Conservation (phyloP, 2,888 invertebrate species). For the Drosophila pseudotakahashii region DNA sequence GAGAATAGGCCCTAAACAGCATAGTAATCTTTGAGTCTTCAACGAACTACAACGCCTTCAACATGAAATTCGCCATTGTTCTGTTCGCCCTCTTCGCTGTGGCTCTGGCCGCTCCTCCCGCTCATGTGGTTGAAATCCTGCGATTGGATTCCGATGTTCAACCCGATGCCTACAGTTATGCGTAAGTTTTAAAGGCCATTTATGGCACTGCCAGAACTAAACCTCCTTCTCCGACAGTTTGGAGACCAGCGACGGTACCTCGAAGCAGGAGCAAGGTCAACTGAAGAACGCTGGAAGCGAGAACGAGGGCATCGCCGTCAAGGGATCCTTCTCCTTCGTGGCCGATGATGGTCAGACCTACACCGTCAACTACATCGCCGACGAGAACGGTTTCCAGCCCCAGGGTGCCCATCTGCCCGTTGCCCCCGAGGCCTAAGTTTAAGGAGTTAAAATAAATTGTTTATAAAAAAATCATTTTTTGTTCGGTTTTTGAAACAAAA, state of each 20-base stretch:
- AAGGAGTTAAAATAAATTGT: slow-evolving; percentile 16
- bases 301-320: slow-evolving; percentile 55
- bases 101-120: too few species aligned
- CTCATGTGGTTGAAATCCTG: too few species aligned
- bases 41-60: slow-evolving; percentile 40
- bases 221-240: too few species aligned
- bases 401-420: slow-evolving; percentile 85
- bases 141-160: too few species aligned
- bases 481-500: not conserved
- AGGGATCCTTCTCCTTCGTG: slow-evolving; percentile 83
- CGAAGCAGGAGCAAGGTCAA: accelerated
- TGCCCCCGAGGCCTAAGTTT: slow-evolving; percentile 60
- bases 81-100: slow-evolving; percentile 69
- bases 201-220: too few species aligned
- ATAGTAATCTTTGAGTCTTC: slow-evolving; percentile 35
- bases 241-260: slow-evolving; percentile 69
- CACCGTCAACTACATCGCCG: slow-evolving; percentile 84
- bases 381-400: slow-evolving; percentile 84
- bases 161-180: too few species aligned
- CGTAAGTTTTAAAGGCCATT: too few species aligned
- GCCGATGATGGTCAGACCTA: slow-evolving; percentile 86
- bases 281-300: slow-evolving; percentile 81
- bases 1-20: not conserved
- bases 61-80: slow-evolving; percentile 74
- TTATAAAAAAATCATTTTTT: slow-evolving; percentile 10